Base-by-base conservation (phyloP, 2,888 invertebrate species). In the Polydrusus cervinus region DNA sequence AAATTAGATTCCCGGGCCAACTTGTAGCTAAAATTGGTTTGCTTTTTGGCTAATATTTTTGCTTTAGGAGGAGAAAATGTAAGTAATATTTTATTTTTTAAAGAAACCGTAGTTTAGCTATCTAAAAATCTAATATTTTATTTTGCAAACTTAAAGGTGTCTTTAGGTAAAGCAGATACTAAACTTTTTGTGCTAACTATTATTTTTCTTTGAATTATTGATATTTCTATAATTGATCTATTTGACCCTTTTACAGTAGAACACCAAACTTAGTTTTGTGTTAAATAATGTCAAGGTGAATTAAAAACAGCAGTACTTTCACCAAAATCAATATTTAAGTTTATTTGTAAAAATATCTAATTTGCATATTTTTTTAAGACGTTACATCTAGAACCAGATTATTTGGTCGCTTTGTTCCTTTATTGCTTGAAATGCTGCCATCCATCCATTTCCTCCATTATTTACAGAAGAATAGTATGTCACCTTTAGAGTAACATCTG, bases 401-500 rank as follows among this genome's bases (percentile, higher is more conserved):
- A 71, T 16, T 9, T 20, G n/a, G 25, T 62, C 66, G 38, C 34
- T 64, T 69, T 60, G 65, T 72, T 65, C 49, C 60, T 72, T 74
- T 16, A 80, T 77, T 71, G 81, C 81, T 76, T 80, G 79, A 64
- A 81, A 84, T 34, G 47, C 13, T 53, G 80, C 81, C 16, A 78
- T 10, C 83, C 83, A 84, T 69, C 84, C 84, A 49, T 62, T 78
- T 57, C 83, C 83, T 11, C 79, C 81, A 77, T 84, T 84, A 20
- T 80, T 78, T 47, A 78, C 61, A 25, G 83, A 81, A 47, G 84
- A 81, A 64, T 78, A 73, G 75, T 84, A 84, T 40, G 18, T 73
- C 18, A 84, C 75, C 20, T 67, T 70, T 2, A 82, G 47, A 11
- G 67, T 72, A 43, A 75, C 78, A 64, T 80, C 76, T 13, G 84